phyloP scores from a whole-genome alignment of 2,797 vertebrate genomes.

The Muscicapa striata region DNA sequence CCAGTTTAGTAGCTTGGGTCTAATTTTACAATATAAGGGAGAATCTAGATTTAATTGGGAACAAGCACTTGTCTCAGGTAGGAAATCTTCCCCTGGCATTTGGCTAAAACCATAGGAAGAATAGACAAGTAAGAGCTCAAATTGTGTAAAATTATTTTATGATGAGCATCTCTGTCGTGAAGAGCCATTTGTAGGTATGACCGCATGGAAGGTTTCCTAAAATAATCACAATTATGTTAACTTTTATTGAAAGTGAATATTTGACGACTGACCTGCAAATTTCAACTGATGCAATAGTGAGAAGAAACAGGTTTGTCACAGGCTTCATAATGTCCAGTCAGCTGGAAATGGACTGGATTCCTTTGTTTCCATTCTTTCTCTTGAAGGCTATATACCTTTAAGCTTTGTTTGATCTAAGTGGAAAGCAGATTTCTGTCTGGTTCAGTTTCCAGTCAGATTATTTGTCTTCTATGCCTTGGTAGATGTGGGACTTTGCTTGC shows the following conservation, averaged over 20 bases:
- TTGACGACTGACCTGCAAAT: not conserved
- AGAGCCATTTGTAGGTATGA: not conserved
- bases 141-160: not conserved
- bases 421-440: not conserved
- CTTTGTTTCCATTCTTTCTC: not conserved
- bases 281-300: not conserved
- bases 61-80: not conserved
- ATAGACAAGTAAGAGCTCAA: not conserved
- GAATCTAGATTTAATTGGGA: not conserved
- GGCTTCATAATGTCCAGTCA: not conserved
- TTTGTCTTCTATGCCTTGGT: not conserved
- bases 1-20: not conserved
- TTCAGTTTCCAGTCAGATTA: not conserved
- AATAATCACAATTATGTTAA: not conserved
- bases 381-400: not conserved
- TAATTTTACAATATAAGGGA: not conserved
- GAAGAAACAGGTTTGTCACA: not conserved
- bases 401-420: not conserved
- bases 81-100: not conserved
- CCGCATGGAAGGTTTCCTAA: not conserved
- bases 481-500: not conserved
- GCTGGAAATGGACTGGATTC: not conserved
- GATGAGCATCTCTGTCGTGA: not conserved
- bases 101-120: not conserved
- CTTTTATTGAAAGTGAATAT: not conserved